phyloP scores from a whole-genome alignment of 2,797 vertebrate genomes.

The Macroramphosus scolopax region DNA sequence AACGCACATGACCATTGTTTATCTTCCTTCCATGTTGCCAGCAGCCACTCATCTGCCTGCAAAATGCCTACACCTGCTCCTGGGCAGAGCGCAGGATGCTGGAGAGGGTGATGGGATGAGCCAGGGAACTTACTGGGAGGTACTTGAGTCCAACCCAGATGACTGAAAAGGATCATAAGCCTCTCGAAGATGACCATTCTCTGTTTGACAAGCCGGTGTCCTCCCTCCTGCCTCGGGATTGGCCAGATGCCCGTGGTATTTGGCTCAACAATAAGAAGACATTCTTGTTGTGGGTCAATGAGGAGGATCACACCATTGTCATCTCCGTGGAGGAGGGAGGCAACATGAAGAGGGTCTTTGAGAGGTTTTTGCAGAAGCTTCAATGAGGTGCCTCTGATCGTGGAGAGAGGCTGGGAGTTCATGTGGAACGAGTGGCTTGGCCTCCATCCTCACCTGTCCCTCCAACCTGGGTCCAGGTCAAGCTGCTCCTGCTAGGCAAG shows the following conservation, averaged over 20 bases:
- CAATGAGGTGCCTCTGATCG: constrained; percentile 91
- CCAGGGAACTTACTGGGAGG: constrained; percentile 84
- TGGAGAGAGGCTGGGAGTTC: constrained; percentile 97
- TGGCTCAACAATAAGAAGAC: constrained; percentile 99
- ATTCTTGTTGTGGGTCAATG: constrained; percentile 96
- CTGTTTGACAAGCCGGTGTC: constrained; percentile 97
- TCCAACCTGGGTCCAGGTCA: constrained; percentile 97
- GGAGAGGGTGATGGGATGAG: constrained; percentile 84
- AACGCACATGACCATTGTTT: not conserved
- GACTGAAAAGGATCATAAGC: constrained; percentile 92
- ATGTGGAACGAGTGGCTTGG: constrained; percentile 97
- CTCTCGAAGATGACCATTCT: constrained; percentile 97
- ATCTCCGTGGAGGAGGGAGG: constrained; percentile 99
- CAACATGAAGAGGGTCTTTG: constrained; percentile 98
- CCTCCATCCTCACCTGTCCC: constrained; percentile 94
- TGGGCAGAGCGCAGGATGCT: constrained; percentile 92
- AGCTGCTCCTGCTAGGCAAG: constrained; percentile 91
- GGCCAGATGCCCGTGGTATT: constrained; percentile 95
- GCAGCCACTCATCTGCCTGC: constrained; percentile 78
- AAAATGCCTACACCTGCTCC: constrained; percentile 91
- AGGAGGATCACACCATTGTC: constrained; percentile 95
- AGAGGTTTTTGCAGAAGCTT: constrained; percentile 93
- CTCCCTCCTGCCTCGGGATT: constrained; percentile 93
- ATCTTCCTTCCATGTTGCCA: too few species aligned
- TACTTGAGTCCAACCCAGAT: constrained; percentile 92